Percentiles rank a stretch among this genome's conserved stretches.
Conservation (phyloP, 1,140 invertebrate species). For the Lepidostoma basale region DNA sequence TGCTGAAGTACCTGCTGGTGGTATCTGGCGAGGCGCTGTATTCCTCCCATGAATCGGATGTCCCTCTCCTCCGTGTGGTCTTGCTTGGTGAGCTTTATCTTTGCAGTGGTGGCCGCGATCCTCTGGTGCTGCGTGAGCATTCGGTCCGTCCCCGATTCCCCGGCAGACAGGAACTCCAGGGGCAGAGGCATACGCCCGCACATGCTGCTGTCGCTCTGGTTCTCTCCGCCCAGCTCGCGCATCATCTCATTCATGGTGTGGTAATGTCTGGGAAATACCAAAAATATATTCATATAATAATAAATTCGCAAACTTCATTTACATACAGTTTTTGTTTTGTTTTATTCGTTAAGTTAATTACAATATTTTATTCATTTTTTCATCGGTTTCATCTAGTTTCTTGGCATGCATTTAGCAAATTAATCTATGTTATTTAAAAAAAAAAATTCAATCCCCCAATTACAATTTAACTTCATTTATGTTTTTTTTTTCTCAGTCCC, state of each 20-base stretch:
- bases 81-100: slow-evolving; percentile 38
- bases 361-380: too few relatives aligned
- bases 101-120: slow-evolving; percentile 38
- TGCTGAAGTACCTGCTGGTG: slow-evolving; percentile 39
- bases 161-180: slow-evolving; percentile 24
- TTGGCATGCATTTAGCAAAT: too few relatives aligned
- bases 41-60: slow-evolving; percentile 34
- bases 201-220: slow-evolving; percentile 36
- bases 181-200: slow-evolving; percentile 16
- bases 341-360: too few relatives aligned
- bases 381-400: too few relatives aligned
- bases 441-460: too few relatives aligned
- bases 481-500: too few relatives aligned
- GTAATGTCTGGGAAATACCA: slow-evolving; percentile 51
- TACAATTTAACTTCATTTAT: too few relatives aligned
- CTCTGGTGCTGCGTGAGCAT: slow-evolving; percentile 33
- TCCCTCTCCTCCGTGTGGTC: slow-evolving; percentile 33
- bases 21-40: slow-evolving; percentile 39
- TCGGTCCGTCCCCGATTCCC: slow-evolving; percentile 23
- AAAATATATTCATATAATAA: too few relatives aligned
- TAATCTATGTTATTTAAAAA: too few relatives aligned
- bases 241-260: slow-evolving; percentile 51
- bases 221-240: slow-evolving; percentile 38
- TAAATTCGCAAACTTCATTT: too few relatives aligned
- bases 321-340: too few relatives aligned